Evolutionary conservation across 2,797 vertebrate species (phyloP), one percentile per base, ranked within the genome.

Genomic region (Carduelis carduelis): DNA sequence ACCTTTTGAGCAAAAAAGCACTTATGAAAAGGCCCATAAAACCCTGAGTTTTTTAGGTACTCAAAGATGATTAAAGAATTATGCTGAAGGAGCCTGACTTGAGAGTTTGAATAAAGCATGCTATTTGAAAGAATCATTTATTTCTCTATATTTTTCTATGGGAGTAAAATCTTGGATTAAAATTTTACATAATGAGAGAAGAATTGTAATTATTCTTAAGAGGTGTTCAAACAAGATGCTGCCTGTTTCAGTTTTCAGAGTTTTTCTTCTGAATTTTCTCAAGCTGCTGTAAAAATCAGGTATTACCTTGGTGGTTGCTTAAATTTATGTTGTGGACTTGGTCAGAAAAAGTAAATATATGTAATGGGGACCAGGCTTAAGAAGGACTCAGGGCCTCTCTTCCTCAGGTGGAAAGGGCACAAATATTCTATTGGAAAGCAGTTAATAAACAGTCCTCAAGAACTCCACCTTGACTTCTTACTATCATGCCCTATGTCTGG

Each of bases 1-100:
- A 94, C 41, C 63, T 93, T 66, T 87, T 70, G 44, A 92, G 84
- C 23, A 75, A 89, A 94, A 91, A 94, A 55, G 11, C 59, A 32
- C 49, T 90, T 26, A 87, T 28, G 46, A 39, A 76, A 78, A 92
- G 11, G 41, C 16, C 35, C 23, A 86, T 50, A 76, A 84, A 94
- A 90, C 63, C 17, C 6, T 21, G 74, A n/a, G 14, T 41, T 89
- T 89, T 85, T 60, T 56, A 90, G 89, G 34, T 64, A 46, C 11
- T 46, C 11, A 68, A 81, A 94, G 65, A 50, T 0, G 0, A 30
- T 79, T 81, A 89, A 81, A 78, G 69, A 78, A 81, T 82, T 85
- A 66, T 30, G 26, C 13, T 71, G 55, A 79, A 90, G 34, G 23
- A 83, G 5, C n/a, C n/a, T 76, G 66, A 15, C 27, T 76, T 84